Evolutionary conservation across 2,113 vertebrate species (phyloP), one percentile per base, ranked within the genome.

Genomic region (Leucosticte australis): DNA sequence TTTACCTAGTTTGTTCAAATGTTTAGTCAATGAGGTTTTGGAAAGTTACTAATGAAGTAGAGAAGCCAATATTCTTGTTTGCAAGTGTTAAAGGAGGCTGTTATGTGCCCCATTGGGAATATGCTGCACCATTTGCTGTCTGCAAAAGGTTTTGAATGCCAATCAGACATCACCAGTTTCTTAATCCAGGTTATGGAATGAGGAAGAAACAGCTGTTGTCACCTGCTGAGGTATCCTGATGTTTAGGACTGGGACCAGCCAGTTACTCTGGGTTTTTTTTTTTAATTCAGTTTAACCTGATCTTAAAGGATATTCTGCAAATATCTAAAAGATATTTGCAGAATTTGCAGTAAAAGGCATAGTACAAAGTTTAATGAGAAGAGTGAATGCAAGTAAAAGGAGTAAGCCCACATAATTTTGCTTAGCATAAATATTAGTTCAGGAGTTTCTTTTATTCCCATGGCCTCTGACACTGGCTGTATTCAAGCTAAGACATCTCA

Each of bases 1-100:
- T 94, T 94, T 93, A 70, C 78, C 49, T 81, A 44, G 70, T 89
- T 83, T 87, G 46, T 94, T 95, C 70, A 95, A 82, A 90, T 92
- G 70, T 95, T 96, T 93, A 81, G 75, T 74, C 64, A 82, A 23
- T 79, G 53, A 86, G 69, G 75, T 88, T 96, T 96, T 88, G 84
- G 89, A 92, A 94, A 88, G 17, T 90, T 92, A 41, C 74, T 95
- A 76, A 82, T 93, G 62, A 85, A 90, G n/a, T 64, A 79, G 46
- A 92, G 47, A 94, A 64, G 73, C 53, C n/a, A 90, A 18, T 78
- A 53, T 62, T 92, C 60, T 77, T 22, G 63, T 87, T 75, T 53
- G 15, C 30, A 92, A 65, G 55, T n/a, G 56, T 64, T 41, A 76
- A 84, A 90, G 14, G 21, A 90, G 46, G 22, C 46, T 83, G 5